Evolutionary conservation across 2,888 invertebrate species (phyloP).

Genomic region (Bedellia somnulentella): DNA sequence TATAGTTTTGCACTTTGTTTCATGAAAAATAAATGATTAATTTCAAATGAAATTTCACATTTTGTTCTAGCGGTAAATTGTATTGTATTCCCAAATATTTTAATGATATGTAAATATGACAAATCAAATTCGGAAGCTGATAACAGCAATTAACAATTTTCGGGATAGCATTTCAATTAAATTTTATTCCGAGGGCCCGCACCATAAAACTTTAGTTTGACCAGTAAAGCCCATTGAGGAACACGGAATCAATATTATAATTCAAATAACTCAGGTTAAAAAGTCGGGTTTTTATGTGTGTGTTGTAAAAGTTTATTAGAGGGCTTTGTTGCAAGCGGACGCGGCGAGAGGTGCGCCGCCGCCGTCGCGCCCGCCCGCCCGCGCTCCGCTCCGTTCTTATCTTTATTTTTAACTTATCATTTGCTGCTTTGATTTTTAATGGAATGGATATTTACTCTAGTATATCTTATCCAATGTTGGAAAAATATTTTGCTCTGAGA

Average conservation of each 20-base stretch:
- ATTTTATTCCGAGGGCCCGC: constrained; percentile 52
- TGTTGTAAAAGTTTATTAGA: constrained; percentile 58
- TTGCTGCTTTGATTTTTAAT: too few species aligned
- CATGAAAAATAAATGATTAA: too few species aligned
- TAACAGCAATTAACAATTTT: constrained; percentile 54
- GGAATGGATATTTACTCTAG: too few species aligned
- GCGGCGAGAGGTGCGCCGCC: constrained; percentile 44
- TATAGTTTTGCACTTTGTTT: too few species aligned
- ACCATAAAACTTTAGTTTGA: constrained; percentile 59
- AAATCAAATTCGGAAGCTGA: constrained; percentile 59
- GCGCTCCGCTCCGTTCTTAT: neutral
- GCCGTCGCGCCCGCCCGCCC: constrained; percentile 9
- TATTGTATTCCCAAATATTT: neutral
- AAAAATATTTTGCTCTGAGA: too few species aligned
- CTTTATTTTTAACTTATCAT: too few species aligned
- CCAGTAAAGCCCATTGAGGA: constrained; percentile 61
- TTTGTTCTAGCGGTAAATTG: too few species aligned
- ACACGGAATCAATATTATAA: constrained; percentile 61
- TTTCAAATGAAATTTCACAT: too few species aligned
- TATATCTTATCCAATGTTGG: too few species aligned
- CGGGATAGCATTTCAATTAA: constrained; percentile 56
- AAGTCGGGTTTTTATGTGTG: constrained; percentile 60
- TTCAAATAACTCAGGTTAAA: constrained; percentile 62
- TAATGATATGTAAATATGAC: neutral
- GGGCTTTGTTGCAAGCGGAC: constrained; percentile 58